Percentiles rank a stretch among this genome's conserved stretches.
Evolutionary conservation across 2,797 vertebrate genomes (phyloP).

Genomic region (Acrocephalus scirpaceus): DNA sequence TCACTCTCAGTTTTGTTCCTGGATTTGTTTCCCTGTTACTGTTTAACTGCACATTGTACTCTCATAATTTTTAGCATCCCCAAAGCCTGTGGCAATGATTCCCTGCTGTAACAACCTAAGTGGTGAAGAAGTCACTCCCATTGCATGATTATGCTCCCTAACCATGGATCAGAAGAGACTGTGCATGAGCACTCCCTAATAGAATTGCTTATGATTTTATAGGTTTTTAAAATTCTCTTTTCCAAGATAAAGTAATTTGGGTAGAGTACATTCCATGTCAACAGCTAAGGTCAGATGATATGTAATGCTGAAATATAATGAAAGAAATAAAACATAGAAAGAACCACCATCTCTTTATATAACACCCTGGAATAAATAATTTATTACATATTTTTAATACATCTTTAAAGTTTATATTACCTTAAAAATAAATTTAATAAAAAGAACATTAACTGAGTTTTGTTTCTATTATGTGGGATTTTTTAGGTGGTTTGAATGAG

Average conservation of each 20-base stretch:
- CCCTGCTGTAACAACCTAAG: background rate
- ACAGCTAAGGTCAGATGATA: background rate
- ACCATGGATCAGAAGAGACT: background rate
- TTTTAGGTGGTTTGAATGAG: conserved; percentile 78
- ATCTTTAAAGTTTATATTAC: background rate
- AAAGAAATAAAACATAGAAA: background rate
- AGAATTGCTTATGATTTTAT: background rate
- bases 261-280: background rate
- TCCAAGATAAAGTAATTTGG: background rate
- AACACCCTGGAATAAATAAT: background rate
- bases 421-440: conserved; percentile 15
- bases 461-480: background rate
- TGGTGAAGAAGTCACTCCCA: background rate
- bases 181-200: background rate
- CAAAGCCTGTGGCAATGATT: background rate
- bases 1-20: background rate
- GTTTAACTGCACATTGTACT: background rate
- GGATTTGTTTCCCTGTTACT: background rate
- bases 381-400: background rate
- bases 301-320: background rate
- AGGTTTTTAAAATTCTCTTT: background rate
- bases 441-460: background rate
- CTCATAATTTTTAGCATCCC: background rate
- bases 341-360: background rate
- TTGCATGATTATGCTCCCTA: background rate